A percentile compares a stretch with the other conserved stretches of the same genome.
Evolutionary conservation across 2,113 vertebrate genomes (phyloP).

Genomic region (Aphyosemion australe): DNA sequence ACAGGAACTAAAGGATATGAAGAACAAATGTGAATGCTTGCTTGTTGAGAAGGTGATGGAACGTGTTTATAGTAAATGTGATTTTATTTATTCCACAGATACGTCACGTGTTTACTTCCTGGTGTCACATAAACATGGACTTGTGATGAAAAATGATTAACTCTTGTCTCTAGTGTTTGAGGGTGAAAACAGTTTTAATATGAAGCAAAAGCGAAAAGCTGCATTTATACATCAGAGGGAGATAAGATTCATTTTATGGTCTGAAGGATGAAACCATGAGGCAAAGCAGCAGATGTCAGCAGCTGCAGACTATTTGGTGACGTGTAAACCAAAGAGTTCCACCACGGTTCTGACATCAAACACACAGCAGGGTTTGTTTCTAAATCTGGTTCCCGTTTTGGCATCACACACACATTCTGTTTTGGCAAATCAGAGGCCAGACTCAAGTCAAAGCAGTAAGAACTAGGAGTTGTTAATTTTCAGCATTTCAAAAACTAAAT

Average conservation of each 20-base stretch:
- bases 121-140: too few relatives aligned
- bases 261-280: background rate
- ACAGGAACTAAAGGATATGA: background rate
- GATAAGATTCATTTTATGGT: too few relatives aligned
- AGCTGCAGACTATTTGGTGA: constrained; percentile 6
- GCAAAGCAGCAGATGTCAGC: background rate
- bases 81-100: background rate
- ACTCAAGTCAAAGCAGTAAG: too few relatives aligned
- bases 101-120: too few relatives aligned
- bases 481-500: too few relatives aligned
- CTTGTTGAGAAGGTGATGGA: too few relatives aligned
- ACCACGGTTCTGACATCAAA: background rate
- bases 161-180: background rate
- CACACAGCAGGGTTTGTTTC: background rate
- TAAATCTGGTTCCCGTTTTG: too few relatives aligned
- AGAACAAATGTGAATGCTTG: background rate
- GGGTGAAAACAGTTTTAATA: background rate
- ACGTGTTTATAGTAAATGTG: background rate
- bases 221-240: background rate
- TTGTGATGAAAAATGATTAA: too few relatives aligned
- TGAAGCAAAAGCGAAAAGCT: background rate
- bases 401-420: too few relatives aligned
- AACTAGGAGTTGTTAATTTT: too few relatives aligned
- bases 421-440: too few relatives aligned
- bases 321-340: background rate